Conservation (phyloP, 1,140 invertebrate species). For the Ceratoteleas bidentatus region DNA sequence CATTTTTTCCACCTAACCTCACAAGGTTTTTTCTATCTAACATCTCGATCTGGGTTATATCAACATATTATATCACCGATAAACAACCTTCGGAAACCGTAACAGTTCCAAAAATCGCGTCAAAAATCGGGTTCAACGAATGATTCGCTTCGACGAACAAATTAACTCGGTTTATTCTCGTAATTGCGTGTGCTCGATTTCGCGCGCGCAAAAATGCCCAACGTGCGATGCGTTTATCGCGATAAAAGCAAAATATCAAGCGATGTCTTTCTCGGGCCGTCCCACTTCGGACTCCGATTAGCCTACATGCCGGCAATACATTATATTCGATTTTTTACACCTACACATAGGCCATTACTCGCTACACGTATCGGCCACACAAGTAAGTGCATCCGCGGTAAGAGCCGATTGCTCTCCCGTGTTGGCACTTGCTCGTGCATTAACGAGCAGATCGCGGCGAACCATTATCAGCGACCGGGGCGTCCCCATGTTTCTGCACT, state of each 20-base stretch:
- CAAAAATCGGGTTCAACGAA: conserved; percentile 10
- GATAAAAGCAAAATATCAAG: conserved; percentile 44
- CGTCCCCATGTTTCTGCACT: conserved; percentile 62
- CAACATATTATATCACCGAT: too few species aligned
- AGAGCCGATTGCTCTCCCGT: conserved; percentile 39
- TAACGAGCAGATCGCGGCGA: conserved; percentile 39
- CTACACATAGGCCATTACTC: conserved; percentile 51
- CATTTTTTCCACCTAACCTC: too few species aligned
- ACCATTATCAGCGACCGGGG: conserved; percentile 32
- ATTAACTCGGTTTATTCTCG: conserved; percentile 40
- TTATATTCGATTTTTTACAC: conserved; percentile 64
- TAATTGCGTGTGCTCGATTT: conserved; percentile 50
- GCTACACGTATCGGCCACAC: conserved; percentile 41
- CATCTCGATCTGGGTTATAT: neutral
- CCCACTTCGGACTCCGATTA: conserved; percentile 64
- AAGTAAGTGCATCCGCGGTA: conserved; percentile 34
- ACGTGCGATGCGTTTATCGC: conserved; percentile 19
- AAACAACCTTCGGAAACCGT: too few species aligned
- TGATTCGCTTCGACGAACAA: conserved; percentile 18
- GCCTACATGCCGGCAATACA: conserved; percentile 60
- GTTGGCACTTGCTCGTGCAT: conserved; percentile 57
- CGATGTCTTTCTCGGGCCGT: conserved; percentile 48
- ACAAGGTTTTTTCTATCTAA: too few species aligned
- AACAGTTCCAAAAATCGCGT: too few species aligned
- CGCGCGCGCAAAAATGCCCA: conserved; percentile 23